A percentile compares a stretch with the other conserved stretches of the same genome.
phyloP scores from a whole-genome alignment of 1,140 invertebrate species.

The Anadara kagoshimensis region DNA sequence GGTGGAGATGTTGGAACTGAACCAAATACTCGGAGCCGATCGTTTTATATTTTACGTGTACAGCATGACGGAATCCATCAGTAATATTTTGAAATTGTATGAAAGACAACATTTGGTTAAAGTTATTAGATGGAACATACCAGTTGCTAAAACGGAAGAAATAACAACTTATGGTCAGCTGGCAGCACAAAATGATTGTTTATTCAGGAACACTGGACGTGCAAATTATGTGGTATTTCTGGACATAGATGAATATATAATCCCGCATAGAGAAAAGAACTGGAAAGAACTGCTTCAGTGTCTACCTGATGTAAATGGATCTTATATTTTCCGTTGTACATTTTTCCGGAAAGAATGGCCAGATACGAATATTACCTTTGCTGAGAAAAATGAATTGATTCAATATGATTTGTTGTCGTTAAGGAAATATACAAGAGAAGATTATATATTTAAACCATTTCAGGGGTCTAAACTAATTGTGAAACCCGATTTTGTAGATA shows the following conservation, averaged over 20 bases:
- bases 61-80: neutral
- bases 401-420: slow-evolving; percentile 25
- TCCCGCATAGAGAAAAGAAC: slow-evolving; percentile 8
- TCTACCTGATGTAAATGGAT: neutral
- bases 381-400: slow-evolving; percentile 8
- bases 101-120: neutral
- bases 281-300: slow-evolving; percentile 10
- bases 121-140: slow-evolving; percentile 4
- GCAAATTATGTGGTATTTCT: slow-evolving; percentile 28
- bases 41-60: slow-evolving; percentile 12
- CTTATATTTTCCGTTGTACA: slow-evolving; percentile 34
- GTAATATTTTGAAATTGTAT: neutral
- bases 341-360: slow-evolving; percentile 42
- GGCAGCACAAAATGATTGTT: slow-evolving; percentile 39
- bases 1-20: slow-evolving; percentile 11
- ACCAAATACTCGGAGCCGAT: slow-evolving; percentile 13
- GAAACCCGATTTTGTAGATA: slow-evolving; percentile 86
- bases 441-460: slow-evolving; percentile 15
- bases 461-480: slow-evolving; percentile 87
- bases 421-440: slow-evolving; percentile 27
- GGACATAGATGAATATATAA: slow-evolving; percentile 42
- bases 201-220: slow-evolving; percentile 28
- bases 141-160: slow-evolving; percentile 14
- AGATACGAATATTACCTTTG: slow-evolving; percentile 5
- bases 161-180: slow-evolving; percentile 36